Evolutionary conservation across 1,140 invertebrate species (phyloP), one percentile per base, ranked within the genome.

Genomic region (Caerostris extrusa): DNA sequence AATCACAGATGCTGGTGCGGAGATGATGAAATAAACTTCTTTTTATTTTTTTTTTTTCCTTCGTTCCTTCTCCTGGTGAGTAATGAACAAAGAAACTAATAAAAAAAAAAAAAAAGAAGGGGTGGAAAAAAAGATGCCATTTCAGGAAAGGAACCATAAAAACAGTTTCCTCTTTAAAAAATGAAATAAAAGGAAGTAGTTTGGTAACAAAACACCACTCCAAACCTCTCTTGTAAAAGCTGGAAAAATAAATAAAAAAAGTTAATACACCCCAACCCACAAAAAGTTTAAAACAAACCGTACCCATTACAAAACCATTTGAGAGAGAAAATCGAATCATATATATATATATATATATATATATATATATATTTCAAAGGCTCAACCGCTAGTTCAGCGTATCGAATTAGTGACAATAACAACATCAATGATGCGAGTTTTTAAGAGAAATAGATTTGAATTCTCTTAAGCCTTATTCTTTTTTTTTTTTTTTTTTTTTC

Each of bases 331-430:
- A 61, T 7, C 86, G 34, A 88, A 58, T 85, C 83, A 7, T 85
- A 57, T 34, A 58, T 85, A 8, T 34, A 50, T 34, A 34, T 34
- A 34, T 34, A n/a, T n/a, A n/a, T n/a, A n/a, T n/a, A 7, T 85
- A 57, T 34, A 58, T 85, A 8, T 34, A 50, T 34, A 34, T 34
- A 34, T 34, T 34, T 34, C 34, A 60, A 19, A 19, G 57, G 34
- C 82, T 56, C 7, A 7, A 12, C 82, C 55, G 6, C 86, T 53
- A 64, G 50, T 50, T 7, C 19, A 34, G 5, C 34, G 61, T 64
- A 64, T 57, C n/a, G 86, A 88, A 88, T 88, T 88, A 88, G 56
- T 88, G 58, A 64, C 86, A 88, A 88, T 88, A 88, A 67, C 86
- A 88, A 64, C 86, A 61, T 64, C 57, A 64, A 88, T 88, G 82